Percentiles rank a stretch among this genome's conserved stretches.
These are phyloP conservation scores for Dicaeum eximium DNA, from an alignment of 2,113 vertebrate species.

Conservation along the genomic window DNA sequence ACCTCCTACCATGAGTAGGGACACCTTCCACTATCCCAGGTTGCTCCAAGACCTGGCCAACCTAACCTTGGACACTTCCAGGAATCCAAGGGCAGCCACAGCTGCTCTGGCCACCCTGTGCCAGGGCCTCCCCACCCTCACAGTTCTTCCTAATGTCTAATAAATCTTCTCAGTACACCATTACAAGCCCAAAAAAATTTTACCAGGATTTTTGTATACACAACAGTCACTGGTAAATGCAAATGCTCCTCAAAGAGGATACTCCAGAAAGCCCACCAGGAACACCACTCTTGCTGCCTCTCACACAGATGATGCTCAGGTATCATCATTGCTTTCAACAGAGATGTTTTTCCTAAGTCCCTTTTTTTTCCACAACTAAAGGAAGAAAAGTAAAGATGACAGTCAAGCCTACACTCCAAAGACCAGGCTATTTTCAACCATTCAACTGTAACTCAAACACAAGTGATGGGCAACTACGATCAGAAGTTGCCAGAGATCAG, in stretches of 20 bases:
- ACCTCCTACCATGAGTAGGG: background rate
- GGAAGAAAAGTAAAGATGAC: background rate
- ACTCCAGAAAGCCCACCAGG: background rate
- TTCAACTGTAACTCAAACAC: background rate
- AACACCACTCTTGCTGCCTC: background rate
- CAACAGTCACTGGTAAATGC: background rate
- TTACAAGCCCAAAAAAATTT: background rate
- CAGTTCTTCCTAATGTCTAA: background rate
- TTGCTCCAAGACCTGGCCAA: accelerated
- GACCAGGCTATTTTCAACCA: background rate
- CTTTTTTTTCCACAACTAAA: background rate
- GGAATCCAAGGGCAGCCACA: background rate
- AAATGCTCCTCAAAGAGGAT: background rate
- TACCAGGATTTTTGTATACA: background rate
- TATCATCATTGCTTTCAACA: accelerated
- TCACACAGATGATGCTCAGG: background rate
- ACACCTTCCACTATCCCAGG: accelerated
- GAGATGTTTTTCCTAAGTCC: background rate
- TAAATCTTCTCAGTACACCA: background rate
- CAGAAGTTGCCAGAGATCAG: too few relatives aligned
- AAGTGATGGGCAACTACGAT: background rate
- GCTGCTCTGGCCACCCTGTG: background rate
- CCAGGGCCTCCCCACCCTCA: background rate
- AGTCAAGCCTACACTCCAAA: background rate
- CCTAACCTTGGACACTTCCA: background rate